Evolutionary conservation across 2,888 invertebrate genomes (phyloP).

Genomic region (Philopedon plagiatum): DNA sequence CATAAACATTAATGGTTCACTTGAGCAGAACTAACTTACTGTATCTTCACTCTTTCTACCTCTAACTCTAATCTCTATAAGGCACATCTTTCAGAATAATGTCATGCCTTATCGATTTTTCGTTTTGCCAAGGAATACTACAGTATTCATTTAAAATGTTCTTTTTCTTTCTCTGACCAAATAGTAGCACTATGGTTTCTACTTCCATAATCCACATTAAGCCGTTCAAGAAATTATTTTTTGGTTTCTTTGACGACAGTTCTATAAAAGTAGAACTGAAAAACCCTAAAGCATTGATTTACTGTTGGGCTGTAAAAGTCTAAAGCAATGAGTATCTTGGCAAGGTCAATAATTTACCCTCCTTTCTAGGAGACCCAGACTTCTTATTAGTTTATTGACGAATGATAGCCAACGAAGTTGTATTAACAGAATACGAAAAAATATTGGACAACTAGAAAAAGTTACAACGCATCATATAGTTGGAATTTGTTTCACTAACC

Average conservation of each 20-base stretch:
- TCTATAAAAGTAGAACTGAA: background rate
- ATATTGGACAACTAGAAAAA: too few species aligned
- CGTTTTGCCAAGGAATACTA: background rate
- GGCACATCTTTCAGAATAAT: too few species aligned
- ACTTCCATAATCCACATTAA: background rate
- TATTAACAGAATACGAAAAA: background rate
- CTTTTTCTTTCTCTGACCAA: background rate
- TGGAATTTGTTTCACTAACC: too few species aligned
- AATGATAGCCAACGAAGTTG: background rate
- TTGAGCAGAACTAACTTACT: too few species aligned
- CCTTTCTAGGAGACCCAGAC: conserved; percentile 1
- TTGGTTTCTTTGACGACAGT: background rate
- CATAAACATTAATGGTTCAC: too few species aligned
- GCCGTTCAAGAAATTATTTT: background rate
- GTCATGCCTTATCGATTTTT: too few species aligned
- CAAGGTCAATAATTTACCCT: conserved; percentile 31
- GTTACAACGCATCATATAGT: too few species aligned
- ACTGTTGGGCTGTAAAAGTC: conserved; percentile 2
- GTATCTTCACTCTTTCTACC: too few species aligned
- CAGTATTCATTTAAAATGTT: background rate
- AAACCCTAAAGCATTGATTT: background rate
- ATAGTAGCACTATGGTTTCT: conserved; percentile 2
- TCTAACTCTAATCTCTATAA: too few species aligned
- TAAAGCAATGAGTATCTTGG: conserved; percentile 16
- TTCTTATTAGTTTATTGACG: conserved; percentile 16